Conservation (phyloP, 2,797 vertebrate genomes). For the Centropyge bicolor region DNA sequence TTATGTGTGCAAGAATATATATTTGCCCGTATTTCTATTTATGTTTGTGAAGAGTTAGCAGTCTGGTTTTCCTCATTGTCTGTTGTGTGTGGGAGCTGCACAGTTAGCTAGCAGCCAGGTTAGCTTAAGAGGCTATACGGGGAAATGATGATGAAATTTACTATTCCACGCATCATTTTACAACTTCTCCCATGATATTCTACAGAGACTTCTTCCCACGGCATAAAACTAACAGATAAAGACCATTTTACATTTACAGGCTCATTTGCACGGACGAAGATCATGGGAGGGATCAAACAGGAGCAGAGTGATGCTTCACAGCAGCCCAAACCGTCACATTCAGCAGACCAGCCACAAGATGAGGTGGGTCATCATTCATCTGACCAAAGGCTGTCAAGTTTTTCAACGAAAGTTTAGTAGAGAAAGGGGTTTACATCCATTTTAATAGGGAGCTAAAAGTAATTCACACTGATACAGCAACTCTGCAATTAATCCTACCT, state of each 20-base stretch:
- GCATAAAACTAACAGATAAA: neutral
- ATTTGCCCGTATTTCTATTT: neutral
- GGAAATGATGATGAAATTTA: neutral
- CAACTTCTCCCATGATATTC: neutral
- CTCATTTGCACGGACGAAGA: conserved; percentile 18
- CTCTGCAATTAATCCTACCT: neutral
- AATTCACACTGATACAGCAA: neutral
- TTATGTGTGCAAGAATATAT: rapidly evolving
- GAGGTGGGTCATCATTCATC: conserved; percentile 82
- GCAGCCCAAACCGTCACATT: conserved; percentile 76
- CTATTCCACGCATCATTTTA: neutral
- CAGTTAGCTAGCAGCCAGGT: conserved; percentile 72
- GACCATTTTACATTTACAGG: neutral
- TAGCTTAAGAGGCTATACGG: conserved; percentile 46
- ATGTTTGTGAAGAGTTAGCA: neutral
- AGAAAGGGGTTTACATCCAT: neutral
- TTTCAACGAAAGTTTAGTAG: neutral
- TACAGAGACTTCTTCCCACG: neutral
- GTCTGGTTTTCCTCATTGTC: conserved; percentile 23
- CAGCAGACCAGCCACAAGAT: conserved; percentile 85
- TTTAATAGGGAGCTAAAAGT: neutral
- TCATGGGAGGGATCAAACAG: conserved; percentile 93
- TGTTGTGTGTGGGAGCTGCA: conserved; percentile 15
- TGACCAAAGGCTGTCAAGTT: neutral
- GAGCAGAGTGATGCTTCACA: conserved; percentile 89